Conservation (phyloP, 2,888 invertebrate species). For the Zygothrica quintamaculata region DNA sequence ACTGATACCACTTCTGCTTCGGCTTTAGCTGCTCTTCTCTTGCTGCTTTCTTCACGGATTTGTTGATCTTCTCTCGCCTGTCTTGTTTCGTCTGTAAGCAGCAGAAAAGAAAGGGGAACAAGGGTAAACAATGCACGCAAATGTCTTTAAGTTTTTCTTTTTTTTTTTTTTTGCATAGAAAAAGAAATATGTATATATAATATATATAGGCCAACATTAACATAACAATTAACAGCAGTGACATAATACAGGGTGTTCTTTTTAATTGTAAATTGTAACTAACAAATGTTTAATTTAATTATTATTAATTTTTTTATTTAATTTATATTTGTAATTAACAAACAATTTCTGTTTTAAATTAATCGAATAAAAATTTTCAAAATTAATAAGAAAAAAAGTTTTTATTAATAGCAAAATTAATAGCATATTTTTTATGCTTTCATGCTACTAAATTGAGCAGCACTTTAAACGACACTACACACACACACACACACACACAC, state of each 20-base stretch:
- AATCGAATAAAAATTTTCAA: background rate
- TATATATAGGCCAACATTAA: conserved; percentile 31
- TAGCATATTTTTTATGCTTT: conserved; percentile 22
- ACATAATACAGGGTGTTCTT: conserved; percentile 28
- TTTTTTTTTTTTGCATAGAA: no score
- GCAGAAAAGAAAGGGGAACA: conserved; percentile 76
- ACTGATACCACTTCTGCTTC: conserved; percentile 28
- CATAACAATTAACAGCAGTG: conserved; percentile 26
- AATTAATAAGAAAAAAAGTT: background rate
- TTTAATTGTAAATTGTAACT: no score
- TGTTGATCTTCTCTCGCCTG: conserved; percentile 50
- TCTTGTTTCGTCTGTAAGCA: conserved; percentile 67
- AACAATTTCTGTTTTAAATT: background rate
- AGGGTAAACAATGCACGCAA: conserved; percentile 73
- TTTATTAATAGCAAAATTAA: conserved; percentile 23
- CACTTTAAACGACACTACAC: conserved; percentile 43
- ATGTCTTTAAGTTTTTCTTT: conserved; percentile 35
- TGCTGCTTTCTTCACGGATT: conserved; percentile 66
- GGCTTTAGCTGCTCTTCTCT: conserved; percentile 29
- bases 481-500: conserved; percentile 30
- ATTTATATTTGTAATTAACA: background rate
- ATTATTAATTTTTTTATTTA: background rate
- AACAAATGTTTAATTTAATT: no score
- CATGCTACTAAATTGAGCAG: conserved; percentile 32
- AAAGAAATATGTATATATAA: conserved; percentile 37